These are phyloP conservation scores for Euthynnus affinis DNA, from an alignment of 2,797 vertebrate genomes.

Conservation along the genomic window DNA sequence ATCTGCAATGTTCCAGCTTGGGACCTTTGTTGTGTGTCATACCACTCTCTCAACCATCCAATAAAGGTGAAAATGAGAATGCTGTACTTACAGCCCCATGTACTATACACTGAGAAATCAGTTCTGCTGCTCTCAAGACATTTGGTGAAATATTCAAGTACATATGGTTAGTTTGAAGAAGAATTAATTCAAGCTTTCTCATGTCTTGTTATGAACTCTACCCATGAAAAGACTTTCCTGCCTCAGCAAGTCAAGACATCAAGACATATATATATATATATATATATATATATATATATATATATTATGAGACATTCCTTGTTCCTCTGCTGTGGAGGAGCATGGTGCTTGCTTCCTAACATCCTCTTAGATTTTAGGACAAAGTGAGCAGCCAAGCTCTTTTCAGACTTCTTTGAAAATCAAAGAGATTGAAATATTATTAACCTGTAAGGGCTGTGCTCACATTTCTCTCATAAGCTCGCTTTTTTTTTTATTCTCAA, in stretches of 20 bases:
- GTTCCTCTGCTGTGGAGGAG: not conserved
- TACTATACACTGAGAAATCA: no score
- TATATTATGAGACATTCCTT: conserved; percentile 2
- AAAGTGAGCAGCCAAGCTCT: conserved; percentile 7
- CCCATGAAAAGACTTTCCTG: not conserved
- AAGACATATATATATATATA: not conserved
- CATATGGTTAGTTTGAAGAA: not conserved
- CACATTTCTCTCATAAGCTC: no score
- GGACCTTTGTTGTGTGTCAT: no score
- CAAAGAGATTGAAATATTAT: conserved; percentile 23
- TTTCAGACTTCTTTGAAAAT: conserved; percentile 2
- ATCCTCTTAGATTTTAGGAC: not conserved
- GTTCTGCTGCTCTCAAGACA: not conserved
- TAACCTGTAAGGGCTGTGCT: not conserved
- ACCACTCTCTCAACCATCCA: no score
- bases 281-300: not conserved
- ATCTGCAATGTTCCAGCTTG: no score
- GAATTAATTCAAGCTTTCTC: not conserved
- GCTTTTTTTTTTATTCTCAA: no score
- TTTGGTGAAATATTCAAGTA: not conserved
- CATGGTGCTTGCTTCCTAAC: not conserved
- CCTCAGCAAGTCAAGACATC: not conserved
- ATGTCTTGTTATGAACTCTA: not conserved
- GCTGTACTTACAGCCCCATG: no score
- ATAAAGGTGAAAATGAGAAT: no score